Evolutionary conservation across 2,113 vertebrate genomes (phyloP), one percentile per base, ranked within the genome.

Genomic region (Arvicanthis niloticus): DNA sequence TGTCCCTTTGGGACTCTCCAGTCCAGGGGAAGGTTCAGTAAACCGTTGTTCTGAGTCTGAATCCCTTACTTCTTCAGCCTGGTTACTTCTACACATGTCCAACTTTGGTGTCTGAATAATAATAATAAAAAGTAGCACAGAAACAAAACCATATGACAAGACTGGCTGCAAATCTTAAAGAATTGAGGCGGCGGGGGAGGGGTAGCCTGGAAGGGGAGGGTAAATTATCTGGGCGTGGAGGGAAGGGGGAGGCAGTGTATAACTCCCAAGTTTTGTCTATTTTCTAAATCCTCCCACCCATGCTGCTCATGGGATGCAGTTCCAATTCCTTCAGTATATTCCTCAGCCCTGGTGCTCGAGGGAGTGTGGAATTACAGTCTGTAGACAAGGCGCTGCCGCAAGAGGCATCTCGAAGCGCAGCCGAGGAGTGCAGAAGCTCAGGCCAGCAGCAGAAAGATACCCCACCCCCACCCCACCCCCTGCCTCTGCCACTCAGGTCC

Each of bases 71-170:
- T 97, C 95, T 94, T 93, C 75, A 91, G 96, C 91, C 88, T 6
- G 78, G 60, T 96, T 96, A 95, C 97, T 97, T 97, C 94, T 96
- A 96, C 97, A 98, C 94, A 95, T 94, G 96, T 97, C 96, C 94
- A 97, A 98, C 96, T 97, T 97, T 97, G 87, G 73, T 95, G 94
- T 96, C 91, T 98, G 97, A 87, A 96, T 58, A 58, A 58, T 58
- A 58, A 58, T 58, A 58, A 58, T 58, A 97, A 68, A 75, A 97
- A 68, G 91, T 95, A 91, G 96, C 89, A 91, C 77, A 95, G 96
- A 98, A 98, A 97, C 96, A 97, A 96, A 98, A 98, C 97, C 97
- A 97, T 97, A 96, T 98, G 97, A 97, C 96, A 96, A 24, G 94
- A 94, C 96, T 97, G 93, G 91, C 97, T 96, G 96, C 89, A 97